Evolutionary conservation across 1,140 invertebrate genomes (phyloP).

Genomic region (Lithobius niger): DNA sequence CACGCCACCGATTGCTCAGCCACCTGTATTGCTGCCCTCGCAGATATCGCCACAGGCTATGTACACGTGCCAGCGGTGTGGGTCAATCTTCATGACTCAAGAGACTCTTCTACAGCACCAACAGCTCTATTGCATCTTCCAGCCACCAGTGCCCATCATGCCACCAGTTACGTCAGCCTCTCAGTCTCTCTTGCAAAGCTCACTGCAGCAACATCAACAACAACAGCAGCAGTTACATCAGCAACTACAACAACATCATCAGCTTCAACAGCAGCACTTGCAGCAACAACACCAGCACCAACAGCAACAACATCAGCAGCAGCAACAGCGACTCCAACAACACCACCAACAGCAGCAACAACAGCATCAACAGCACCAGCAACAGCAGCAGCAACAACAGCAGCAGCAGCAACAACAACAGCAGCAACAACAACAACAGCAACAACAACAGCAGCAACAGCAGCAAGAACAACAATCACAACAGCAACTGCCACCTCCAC

Average conservation of each 20-base stretch:
- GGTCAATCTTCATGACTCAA: constrained; percentile 56
- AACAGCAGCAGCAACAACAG: constrained; percentile 21
- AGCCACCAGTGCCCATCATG: constrained; percentile 43
- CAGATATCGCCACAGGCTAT: constrained; percentile 26
- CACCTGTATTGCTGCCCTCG: constrained; percentile 18
- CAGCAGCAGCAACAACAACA: constrained; percentile 17
- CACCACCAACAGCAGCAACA: constrained; percentile 28
- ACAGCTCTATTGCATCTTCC: constrained; percentile 62
- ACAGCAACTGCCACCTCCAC: constrained; percentile 3
- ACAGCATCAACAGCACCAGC: constrained; percentile 14
- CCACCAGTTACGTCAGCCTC: constrained; percentile 31
- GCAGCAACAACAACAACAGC: constrained; percentile 9
- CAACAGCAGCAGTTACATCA: constrained; percentile 9
- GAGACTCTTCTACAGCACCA: constrained; percentile 71
- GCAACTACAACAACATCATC: constrained; percentile 13
- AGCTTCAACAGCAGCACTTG: constrained; percentile 17
- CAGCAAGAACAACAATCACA: constrained; percentile 4
- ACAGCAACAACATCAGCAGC: constrained; percentile 23
- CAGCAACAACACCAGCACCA: constrained; percentile 6
- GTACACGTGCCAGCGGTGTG: constrained; percentile 56
- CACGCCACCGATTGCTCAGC: constrained; percentile 18
- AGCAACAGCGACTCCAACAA: background rate
- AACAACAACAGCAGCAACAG: constrained; percentile 7
- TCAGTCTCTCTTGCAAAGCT: background rate
- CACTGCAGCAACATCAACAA: constrained; percentile 8